Conservation (phyloP, 1,140 invertebrate species). For the Druon quercuslanigerum region DNA sequence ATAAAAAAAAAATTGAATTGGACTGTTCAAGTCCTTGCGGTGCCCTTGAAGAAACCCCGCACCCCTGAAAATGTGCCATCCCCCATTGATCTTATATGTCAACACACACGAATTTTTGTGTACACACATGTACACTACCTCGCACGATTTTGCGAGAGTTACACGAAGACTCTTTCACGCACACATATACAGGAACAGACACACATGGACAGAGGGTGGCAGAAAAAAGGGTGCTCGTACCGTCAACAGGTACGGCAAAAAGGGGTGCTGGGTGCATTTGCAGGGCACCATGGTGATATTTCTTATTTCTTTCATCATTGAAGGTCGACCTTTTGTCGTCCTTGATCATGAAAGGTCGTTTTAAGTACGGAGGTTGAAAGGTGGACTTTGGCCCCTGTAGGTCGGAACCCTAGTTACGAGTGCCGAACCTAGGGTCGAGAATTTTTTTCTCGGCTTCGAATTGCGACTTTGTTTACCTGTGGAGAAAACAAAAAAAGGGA, state of each 20-base stretch:
- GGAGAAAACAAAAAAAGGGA: neutral
- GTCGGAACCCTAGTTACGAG: constrained; percentile 77
- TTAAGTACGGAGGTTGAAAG: constrained; percentile 70
- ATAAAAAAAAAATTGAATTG: constrained; percentile 33
- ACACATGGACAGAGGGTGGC: constrained; percentile 18
- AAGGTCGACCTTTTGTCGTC: constrained; percentile 11
- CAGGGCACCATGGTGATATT: constrained; percentile 26
- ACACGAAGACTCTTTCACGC: constrained; percentile 27
- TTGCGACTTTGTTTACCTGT: constrained; percentile 16
- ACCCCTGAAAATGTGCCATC: constrained; percentile 29
- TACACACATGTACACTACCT: constrained; percentile 18
- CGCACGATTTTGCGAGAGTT: constrained; percentile 14
- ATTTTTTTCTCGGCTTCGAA: constrained; percentile 62
- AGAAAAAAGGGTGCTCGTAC: constrained; percentile 25
- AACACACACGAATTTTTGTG: neutral
- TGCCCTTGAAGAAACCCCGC: constrained; percentile 18
- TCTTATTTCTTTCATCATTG: neutral
- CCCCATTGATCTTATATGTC: neutral
- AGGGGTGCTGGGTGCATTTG: constrained; percentile 37
- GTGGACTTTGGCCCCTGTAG: constrained; percentile 71
- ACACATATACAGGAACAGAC: neutral
- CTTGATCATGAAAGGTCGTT: constrained; percentile 12
- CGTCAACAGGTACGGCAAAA: constrained; percentile 20
- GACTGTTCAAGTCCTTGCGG: constrained; percentile 6
- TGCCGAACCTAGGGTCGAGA: constrained; percentile 76